These are phyloP conservation scores for Noctuana brunneofusca DNA, from an alignment of 2,888 invertebrate species.

Conservation along the genomic window DNA sequence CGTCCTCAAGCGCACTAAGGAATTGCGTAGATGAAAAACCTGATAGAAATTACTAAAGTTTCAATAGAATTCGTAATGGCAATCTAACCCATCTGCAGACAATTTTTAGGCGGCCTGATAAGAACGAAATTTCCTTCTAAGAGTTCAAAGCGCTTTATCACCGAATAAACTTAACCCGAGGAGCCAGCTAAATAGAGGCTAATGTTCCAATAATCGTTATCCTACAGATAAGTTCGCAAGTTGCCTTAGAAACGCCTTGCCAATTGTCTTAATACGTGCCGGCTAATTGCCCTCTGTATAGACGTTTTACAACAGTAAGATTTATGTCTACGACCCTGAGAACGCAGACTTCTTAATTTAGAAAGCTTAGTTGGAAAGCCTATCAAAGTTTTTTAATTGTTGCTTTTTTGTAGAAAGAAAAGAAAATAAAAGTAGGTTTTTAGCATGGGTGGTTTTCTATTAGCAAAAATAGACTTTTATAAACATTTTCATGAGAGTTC, in stretches of 20 bases:
- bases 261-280: conserved; percentile 65
- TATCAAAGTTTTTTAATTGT: not conserved
- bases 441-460: not conserved
- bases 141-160: conserved; percentile 3
- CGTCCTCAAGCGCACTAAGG: too few relatives aligned
- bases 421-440: not conserved
- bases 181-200: conserved; percentile 46
- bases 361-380: not conserved
- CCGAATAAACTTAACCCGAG: not conserved
- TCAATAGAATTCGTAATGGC: too few relatives aligned
- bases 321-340: conserved; percentile 13
- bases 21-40: too few relatives aligned
- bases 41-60: too few relatives aligned
- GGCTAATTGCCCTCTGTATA: conserved; percentile 53
- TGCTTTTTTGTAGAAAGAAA: not conserved
- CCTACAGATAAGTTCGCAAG: conserved; percentile 58
- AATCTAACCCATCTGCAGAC: too few relatives aligned
- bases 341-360: conserved; percentile 7
- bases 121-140: not conserved
- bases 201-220: conserved; percentile 75
- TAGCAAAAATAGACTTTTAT: too few relatives aligned
- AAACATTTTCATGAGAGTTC: too few relatives aligned
- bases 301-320: conserved; percentile 19
- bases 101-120: not conserved
- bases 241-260: conserved; percentile 59